Conservation (phyloP, 1,140 invertebrate genomes). For the Conus betulinus region DNA sequence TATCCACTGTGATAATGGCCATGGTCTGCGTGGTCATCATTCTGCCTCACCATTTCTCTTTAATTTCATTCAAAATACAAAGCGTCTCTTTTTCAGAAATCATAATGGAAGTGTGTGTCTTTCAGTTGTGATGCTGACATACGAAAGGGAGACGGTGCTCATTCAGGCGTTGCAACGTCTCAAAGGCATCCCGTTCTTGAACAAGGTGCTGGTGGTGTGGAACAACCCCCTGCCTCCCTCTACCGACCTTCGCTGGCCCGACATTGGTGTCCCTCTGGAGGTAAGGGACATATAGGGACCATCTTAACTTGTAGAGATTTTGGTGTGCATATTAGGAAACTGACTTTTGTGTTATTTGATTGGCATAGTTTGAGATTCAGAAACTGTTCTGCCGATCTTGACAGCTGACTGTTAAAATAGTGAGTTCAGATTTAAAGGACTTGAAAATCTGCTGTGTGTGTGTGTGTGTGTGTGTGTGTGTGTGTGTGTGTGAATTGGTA, state of each 20-base stretch:
- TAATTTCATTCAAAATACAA: slow-evolving; percentile 16
- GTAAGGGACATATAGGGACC: slow-evolving; percentile 74
- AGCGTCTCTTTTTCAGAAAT: too few relatives aligned
- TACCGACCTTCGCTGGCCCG: slow-evolving; percentile 92
- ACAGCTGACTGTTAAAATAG: too few relatives aligned
- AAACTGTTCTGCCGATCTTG: too few relatives aligned
- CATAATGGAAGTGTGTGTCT: too few relatives aligned
- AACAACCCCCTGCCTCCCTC: slow-evolving; percentile 92
- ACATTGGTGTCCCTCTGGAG: slow-evolving; percentile 94
- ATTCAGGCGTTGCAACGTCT: slow-evolving; percentile 92
- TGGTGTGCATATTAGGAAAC: background rate
- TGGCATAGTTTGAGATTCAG: too few relatives aligned
- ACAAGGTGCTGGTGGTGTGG: slow-evolving; percentile 98
- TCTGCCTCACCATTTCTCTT: background rate
- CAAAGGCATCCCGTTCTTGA: slow-evolving; percentile 94
- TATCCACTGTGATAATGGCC: too few relatives aligned
- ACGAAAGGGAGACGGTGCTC: slow-evolving; percentile 94
- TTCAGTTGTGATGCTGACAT: slow-evolving; percentile 94
- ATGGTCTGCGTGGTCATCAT: too few relatives aligned
- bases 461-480: too few relatives aligned
- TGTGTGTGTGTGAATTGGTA: too few relatives aligned
- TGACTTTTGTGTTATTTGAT: background rate
- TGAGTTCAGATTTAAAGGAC: too few relatives aligned
- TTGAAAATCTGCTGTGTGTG: too few relatives aligned
- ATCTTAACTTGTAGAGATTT: slow-evolving; percentile 12